A percentile compares a stretch with the other conserved stretches of the same genome.
These are phyloP conservation scores for Albula glossodonta DNA, from an alignment of 2,113 vertebrate genomes.

Conservation along the genomic window DNA sequence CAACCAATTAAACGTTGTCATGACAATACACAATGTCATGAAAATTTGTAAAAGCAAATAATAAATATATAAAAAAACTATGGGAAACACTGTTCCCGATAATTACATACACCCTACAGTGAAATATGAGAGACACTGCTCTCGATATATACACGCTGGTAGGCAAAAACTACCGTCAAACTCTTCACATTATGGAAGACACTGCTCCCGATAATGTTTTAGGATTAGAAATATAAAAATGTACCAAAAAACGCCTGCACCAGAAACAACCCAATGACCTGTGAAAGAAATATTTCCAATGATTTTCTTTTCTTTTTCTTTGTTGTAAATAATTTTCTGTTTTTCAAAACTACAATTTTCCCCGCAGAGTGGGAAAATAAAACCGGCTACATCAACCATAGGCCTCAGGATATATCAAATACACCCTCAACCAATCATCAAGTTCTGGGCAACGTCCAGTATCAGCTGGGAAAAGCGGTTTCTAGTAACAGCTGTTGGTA, in stretches of 20 bases:
- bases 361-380: background rate
- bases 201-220: constrained; percentile 94
- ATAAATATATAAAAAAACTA: constrained; percentile 80
- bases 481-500: constrained; percentile 42
- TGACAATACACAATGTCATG: background rate
- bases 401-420: background rate
- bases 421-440: background rate
- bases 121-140: constrained; percentile 98
- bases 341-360: too few species aligned
- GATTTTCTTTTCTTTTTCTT: background rate
- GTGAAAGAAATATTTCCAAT: background rate
- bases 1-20: background rate
- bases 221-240: constrained; percentile 47
- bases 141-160: constrained; percentile 92
- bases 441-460: background rate
- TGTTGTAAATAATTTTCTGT: too few species aligned
- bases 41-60: constrained; percentile 40
- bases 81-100: constrained; percentile 99
- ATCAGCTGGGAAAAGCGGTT: constrained; percentile 1
- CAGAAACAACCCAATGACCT: constrained; percentile 41
- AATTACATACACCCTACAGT: constrained; percentile 91
- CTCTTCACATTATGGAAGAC: constrained; percentile 93
- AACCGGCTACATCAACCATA: background rate
- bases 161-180: constrained; percentile 96
- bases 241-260: constrained; percentile 52